Conservation (phyloP, 2,797 vertebrate genomes). For the Parotocinclus haroldoi region DNA sequence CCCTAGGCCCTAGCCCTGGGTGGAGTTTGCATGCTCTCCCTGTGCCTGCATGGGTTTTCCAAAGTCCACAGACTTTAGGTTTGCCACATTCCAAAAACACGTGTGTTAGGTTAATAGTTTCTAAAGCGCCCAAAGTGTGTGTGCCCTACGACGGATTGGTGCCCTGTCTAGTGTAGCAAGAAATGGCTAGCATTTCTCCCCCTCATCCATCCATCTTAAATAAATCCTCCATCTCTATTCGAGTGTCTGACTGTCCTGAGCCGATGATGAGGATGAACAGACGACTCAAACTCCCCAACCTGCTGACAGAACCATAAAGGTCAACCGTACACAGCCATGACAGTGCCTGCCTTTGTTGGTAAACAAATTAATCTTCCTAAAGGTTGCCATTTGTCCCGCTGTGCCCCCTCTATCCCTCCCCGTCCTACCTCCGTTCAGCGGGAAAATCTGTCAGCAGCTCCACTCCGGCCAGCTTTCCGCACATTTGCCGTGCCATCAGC, state of each 20-base stretch:
- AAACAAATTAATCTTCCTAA: slow-evolving; percentile 95
- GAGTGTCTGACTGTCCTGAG: slow-evolving; percentile 30
- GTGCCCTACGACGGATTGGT: too few species aligned
- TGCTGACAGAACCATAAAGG: slow-evolving; percentile 77
- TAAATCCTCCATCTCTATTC: slow-evolving; percentile 13
- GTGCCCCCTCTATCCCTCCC: slow-evolving; percentile 54
- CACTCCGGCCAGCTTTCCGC: slow-evolving; percentile 59
- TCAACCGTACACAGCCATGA: slow-evolving; percentile 76
- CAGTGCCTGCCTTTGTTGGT: slow-evolving; percentile 75
- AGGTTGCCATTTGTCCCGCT: slow-evolving; percentile 87
- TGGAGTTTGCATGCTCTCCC: too few species aligned
- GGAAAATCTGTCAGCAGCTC: slow-evolving; percentile 71
- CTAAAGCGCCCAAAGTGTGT: too few species aligned
- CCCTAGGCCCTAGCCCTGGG: too few species aligned
- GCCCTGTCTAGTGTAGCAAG: neutral
- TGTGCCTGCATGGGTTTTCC: too few species aligned
- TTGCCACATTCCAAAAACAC: too few species aligned
- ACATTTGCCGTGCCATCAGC: slow-evolving; percentile 69
- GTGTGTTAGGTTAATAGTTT: too few species aligned
- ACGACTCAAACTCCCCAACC: slow-evolving; percentile 77
- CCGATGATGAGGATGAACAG: slow-evolving; percentile 73
- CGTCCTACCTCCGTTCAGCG: slow-evolving; percentile 70
- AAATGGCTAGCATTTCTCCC: neutral
- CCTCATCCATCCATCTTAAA: slow-evolving; percentile 13
- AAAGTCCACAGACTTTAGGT: too few species aligned